These are phyloP conservation scores for Ceratoteleas bidentatus DNA, from an alignment of 1,140 invertebrate species.

Conservation along the genomic window DNA sequence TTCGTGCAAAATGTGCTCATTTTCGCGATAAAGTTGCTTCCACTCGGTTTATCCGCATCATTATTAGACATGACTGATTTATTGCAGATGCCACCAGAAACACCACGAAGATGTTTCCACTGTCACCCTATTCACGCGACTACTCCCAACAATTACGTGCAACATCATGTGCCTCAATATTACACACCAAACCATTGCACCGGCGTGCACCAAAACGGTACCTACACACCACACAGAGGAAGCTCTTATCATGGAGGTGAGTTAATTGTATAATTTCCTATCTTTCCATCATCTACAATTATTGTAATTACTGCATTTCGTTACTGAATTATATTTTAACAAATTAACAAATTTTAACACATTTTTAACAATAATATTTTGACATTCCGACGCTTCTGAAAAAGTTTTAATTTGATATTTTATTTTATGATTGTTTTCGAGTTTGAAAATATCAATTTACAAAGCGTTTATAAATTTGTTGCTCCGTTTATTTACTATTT, in stretches of 20 bases:
- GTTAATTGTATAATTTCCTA: constrained; percentile 36
- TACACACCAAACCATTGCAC: constrained; percentile 76
- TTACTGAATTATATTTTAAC: too few relatives aligned
- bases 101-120: constrained; percentile 76
- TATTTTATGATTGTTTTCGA: too few relatives aligned
- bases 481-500: background rate
- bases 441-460: too few relatives aligned
- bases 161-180: constrained; percentile 73
- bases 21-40: too few relatives aligned
- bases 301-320: too few relatives aligned
- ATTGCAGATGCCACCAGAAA: constrained; percentile 71
- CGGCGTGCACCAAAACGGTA: constrained; percentile 70
- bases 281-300: background rate
- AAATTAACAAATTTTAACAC: too few relatives aligned
- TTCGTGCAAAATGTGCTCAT: too few relatives aligned
- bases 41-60: too few relatives aligned
- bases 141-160: constrained; percentile 74
- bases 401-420: too few relatives aligned
- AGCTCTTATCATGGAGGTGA: constrained; percentile 78
- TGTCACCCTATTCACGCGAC: constrained; percentile 75
- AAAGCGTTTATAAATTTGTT: background rate
- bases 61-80: background rate
- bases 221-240: constrained; percentile 73
- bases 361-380: too few relatives aligned
- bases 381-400: too few relatives aligned